A percentile compares a stretch with the other conserved stretches of the same genome.
Evolutionary conservation across 2,888 invertebrate genomes (phyloP).

Genomic region (Ferrisia virgata): DNA sequence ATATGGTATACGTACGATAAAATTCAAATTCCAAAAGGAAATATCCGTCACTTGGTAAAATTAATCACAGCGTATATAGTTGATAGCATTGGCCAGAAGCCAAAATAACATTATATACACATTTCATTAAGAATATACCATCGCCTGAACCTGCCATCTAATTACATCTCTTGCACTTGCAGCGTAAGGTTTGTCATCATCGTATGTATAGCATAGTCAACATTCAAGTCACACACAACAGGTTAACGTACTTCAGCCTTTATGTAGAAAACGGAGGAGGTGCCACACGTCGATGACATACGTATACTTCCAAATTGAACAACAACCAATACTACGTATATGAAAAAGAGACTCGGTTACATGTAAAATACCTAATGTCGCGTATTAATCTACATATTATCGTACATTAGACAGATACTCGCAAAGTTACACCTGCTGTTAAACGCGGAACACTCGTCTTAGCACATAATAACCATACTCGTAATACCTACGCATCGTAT

Average conservation of each 20-base stretch:
- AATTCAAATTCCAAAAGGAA: background rate
- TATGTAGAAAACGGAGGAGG: constrained; percentile 2
- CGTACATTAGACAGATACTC: too few species aligned
- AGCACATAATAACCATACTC: background rate
- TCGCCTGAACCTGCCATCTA: background rate
- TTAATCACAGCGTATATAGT: background rate
- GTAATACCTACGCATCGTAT: background rate
- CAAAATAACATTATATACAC: background rate
- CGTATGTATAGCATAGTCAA: too few species aligned
- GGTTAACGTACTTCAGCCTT: background rate
- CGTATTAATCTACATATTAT: background rate
- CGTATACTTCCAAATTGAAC: background rate
- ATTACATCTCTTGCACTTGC: background rate
- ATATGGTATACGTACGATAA: too few species aligned
- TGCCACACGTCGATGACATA: background rate
- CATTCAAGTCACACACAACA: background rate
- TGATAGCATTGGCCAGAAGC: background rate
- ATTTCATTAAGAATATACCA: background rate
- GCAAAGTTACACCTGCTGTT: background rate
- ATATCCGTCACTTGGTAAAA: background rate
- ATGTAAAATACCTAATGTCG: background rate
- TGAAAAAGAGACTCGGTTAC: background rate
- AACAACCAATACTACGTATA: background rate
- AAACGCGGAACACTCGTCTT: background rate
- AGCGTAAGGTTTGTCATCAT: background rate